These are phyloP conservation scores for Cyclina sinensis DNA, from an alignment of 1,140 invertebrate species.

Conservation along the genomic window DNA sequence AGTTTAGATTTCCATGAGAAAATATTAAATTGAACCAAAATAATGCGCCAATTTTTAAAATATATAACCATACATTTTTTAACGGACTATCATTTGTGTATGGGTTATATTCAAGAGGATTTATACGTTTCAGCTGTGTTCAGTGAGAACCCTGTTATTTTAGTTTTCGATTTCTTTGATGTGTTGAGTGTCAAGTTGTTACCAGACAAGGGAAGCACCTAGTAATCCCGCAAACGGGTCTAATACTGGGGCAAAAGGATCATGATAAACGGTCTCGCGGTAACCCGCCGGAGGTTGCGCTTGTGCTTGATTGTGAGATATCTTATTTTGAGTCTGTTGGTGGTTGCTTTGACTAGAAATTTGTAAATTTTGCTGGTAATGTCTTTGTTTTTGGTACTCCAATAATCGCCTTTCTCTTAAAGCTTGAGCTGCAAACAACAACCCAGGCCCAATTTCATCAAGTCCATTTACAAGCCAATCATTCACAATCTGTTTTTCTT, in stretches of 20 bases:
- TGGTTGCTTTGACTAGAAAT: background rate
- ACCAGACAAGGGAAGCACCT: background rate
- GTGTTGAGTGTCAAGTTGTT: background rate
- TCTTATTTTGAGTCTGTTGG: background rate
- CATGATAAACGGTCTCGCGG: background rate
- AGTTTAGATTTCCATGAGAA: no score
- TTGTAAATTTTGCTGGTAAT: slow-evolving; percentile 5
- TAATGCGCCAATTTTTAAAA: no score
- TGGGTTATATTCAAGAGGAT: no score
- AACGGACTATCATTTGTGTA: no score
- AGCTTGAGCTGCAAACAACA: background rate
- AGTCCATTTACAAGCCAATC: background rate
- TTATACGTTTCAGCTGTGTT: no score
- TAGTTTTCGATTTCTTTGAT: no score
- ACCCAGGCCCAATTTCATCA: background rate
- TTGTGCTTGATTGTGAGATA: background rate
- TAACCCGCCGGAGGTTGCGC: background rate
- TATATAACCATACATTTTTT: no score
- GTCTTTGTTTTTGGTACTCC: slow-evolving; percentile 1
- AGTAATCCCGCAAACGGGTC: background rate
- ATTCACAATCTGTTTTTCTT: background rate
- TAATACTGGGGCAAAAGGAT: background rate
- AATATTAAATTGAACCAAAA: no score
- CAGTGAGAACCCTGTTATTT: no score
- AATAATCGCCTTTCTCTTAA: background rate